phyloP scores from a whole-genome alignment of 2,888 invertebrate species.

The Lithophane ornitopus region DNA sequence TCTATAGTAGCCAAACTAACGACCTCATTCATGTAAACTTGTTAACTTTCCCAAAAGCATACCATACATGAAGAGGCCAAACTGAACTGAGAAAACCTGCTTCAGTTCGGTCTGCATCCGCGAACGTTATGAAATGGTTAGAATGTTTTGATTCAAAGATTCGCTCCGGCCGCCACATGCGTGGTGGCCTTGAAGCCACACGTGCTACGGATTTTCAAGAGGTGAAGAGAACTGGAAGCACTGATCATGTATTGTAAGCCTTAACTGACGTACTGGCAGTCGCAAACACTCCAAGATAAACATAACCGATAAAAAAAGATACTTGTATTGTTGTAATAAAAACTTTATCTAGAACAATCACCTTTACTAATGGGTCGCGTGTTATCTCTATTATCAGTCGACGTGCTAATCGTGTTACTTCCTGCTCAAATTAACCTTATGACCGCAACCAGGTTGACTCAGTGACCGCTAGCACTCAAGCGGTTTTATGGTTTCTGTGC shows the following conservation, averaged over 20 bases:
- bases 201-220: background rate
- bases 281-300: constrained; percentile 61
- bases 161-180: background rate
- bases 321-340: constrained; percentile 61
- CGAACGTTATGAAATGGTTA: too few relatives aligned
- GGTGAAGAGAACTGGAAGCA: too few relatives aligned
- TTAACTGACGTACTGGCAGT: constrained; percentile 40
- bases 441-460: constrained; percentile 46
- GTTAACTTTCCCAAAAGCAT: constrained; percentile 13
- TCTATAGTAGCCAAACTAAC: constrained; percentile 24
- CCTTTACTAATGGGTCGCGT: constrained; percentile 71
- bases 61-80: background rate
- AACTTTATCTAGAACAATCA: constrained; percentile 71
- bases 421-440: constrained; percentile 53
- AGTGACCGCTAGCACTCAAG: constrained; percentile 16
- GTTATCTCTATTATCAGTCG: constrained; percentile 68
- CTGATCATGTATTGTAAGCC: background rate
- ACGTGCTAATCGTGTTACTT: constrained; percentile 51
- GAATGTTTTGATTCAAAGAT: too few relatives aligned
- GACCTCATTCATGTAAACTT: constrained; percentile 44
- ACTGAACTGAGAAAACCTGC: background rate
- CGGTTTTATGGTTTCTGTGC: constrained; percentile 41
- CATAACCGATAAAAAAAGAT: constrained; percentile 61
- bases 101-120: constrained; percentile 1
- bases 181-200: constrained; percentile 20